Base-by-base conservation (phyloP, 2,888 invertebrate species). In the Mechanitis mazaeus region DNA sequence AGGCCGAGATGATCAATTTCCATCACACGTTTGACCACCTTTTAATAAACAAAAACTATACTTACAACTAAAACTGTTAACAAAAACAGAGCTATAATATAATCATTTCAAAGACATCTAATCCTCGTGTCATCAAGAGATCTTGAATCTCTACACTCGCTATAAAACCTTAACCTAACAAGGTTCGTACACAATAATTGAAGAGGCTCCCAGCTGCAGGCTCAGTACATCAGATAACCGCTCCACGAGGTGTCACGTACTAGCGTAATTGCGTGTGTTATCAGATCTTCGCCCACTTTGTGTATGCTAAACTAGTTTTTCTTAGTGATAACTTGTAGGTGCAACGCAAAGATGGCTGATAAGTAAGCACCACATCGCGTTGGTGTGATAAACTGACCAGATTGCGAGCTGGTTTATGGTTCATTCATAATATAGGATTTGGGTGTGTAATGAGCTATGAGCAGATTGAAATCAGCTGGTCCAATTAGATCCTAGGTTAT, bases 181-280 rank as follows among this genome's bases (percentile, higher is more conserved):
- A 76, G 72, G 64, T 59, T 70, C 70, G 72, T 73, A 54, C 55
- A 58, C 63, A 67, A 78, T 85, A 86, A 86, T 85, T 85, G 84
- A 81, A 75, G 77, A 75, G 70, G 74, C 79, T 81, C 79, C 83
- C 79, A 82, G 80, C 80, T 76, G 79, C 73, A 72, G 65, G 71
- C 67, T 60, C 64, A 50, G 66, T 68, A 70, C 63, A 83, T 81
- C 82, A 63, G 63, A 61, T 56, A 62, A 62, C 63, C 54, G 61
- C 66, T 64, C 67, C 70, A 64, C 68, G 72, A 85, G 85, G 86
- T 85, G 87, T 83, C 88, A 89, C 89, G 89, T 88, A 87, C 87
- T 84, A 83, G 86, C 83, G 81, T 89, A 88, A 88, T 88, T 87
- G 88, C 69, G 63, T 46, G 45, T 61, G 54, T 71, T 84, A 87